Percentiles rank a stretch among this genome's conserved stretches.
These are phyloP conservation scores for Drosophila borborema DNA, from an alignment of 2,888 invertebrate species.

Conservation along the genomic window DNA sequence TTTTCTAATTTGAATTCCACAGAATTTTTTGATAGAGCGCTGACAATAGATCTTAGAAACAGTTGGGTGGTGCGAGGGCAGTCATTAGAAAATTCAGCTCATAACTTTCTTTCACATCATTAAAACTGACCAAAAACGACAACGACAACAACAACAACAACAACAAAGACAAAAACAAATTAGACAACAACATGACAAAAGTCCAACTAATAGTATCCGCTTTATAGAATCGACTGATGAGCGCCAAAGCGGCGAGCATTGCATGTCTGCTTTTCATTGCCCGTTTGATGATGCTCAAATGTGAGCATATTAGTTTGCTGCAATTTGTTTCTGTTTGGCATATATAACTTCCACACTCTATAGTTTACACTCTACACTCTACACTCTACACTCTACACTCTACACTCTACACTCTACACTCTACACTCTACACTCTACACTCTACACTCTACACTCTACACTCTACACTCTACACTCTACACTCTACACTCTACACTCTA, in stretches of 20 bases:
- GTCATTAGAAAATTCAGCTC: slow-evolving; percentile 67
- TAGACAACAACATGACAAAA: slow-evolving; percentile 63
- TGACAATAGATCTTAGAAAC: slow-evolving; percentile 39
- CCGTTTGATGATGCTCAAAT: neutral
- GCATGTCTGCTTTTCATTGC: slow-evolving; percentile 37
- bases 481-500: neutral
- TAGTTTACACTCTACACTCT: neutral
- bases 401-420: too few species aligned
- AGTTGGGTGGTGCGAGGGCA: slow-evolving; percentile 26
- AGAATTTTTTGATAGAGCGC: slow-evolving; percentile 41
- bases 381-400: too few species aligned
- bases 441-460: neutral
- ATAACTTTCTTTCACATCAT: slow-evolving; percentile 79
- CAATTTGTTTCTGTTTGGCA: neutral
- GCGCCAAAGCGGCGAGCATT: slow-evolving; percentile 15
- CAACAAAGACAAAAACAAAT: slow-evolving; percentile 51
- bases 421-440: neutral
- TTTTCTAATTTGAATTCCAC: slow-evolving; percentile 23
- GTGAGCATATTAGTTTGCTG: neutral
- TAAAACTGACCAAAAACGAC: slow-evolving; percentile 53
- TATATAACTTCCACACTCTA: neutral
- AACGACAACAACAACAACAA: slow-evolving; percentile 41
- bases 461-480: neutral
- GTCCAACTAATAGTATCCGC: slow-evolving; percentile 58
- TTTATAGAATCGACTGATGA: slow-evolving; percentile 43